Percentiles rank a stretch among this genome's conserved stretches.
Evolutionary conservation across 2,113 vertebrate species (phyloP).

Genomic region (Nyctibius bracteatus): DNA sequence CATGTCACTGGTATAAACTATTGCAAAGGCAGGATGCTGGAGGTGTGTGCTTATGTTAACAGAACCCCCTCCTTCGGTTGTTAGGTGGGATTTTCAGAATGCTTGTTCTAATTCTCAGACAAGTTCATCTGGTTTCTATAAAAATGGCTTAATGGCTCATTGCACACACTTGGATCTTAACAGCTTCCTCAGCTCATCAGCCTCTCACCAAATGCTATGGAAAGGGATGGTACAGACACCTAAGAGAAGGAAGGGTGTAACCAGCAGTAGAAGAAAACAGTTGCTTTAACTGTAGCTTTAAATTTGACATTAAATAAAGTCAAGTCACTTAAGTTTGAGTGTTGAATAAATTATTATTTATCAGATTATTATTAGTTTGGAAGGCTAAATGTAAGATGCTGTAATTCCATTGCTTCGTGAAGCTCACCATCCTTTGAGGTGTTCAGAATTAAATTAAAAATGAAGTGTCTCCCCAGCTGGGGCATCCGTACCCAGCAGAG

Average conservation of each 20-base stretch:
- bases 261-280: background rate
- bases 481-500: background rate
- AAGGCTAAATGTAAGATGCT: background rate
- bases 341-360: background rate
- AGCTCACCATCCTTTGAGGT: constrained; percentile 10
- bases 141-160: background rate
- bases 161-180: background rate
- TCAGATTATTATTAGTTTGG: background rate
- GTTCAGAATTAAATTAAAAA: constrained; percentile 53
- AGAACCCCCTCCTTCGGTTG: background rate
- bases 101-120: background rate
- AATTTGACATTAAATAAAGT: background rate
- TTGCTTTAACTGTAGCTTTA: background rate
- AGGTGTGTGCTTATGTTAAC: background rate
- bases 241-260: background rate
- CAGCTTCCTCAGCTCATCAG: background rate
- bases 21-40: background rate
- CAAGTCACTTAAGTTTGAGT: background rate
- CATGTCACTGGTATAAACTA: background rate
- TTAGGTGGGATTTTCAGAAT: background rate
- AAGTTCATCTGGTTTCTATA: background rate
- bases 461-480: background rate
- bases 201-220: background rate
- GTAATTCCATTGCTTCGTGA: background rate
- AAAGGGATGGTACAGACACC: background rate